Evolutionary conservation across 2,888 invertebrate species (phyloP).

Genomic region (Frankliniella fusca): DNA sequence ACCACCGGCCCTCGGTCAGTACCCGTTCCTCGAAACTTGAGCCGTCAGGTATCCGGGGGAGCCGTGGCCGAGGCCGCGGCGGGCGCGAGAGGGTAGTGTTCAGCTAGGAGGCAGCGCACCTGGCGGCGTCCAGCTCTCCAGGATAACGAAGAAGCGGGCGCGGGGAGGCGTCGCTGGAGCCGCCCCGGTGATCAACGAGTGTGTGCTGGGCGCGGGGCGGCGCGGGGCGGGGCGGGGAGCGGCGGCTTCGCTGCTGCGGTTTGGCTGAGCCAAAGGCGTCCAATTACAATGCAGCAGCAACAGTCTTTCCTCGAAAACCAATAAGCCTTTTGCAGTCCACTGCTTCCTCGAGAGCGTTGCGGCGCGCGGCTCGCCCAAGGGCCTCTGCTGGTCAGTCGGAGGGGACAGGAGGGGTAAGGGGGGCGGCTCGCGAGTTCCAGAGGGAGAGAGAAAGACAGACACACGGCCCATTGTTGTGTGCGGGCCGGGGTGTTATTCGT

Average conservation of each 20-base stretch:
- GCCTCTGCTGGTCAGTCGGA: background rate
- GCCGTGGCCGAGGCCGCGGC: background rate
- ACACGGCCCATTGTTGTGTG: no score
- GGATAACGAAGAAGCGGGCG: background rate
- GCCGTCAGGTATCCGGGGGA: background rate
- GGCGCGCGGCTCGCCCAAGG: background rate
- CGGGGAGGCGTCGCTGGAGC: background rate
- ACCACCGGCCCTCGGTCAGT: background rate
- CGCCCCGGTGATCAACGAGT: background rate
- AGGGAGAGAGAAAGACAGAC: no score
- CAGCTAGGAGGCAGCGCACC: no score
- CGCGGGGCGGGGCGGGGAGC: no score
- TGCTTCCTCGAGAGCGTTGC: background rate
- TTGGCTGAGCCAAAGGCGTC: background rate
- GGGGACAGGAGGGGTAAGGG: no score
- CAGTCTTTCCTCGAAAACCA: conserved; percentile 15
- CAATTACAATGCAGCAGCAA: conserved; percentile 12
- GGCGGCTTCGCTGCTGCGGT: background rate
- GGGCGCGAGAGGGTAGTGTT: background rate
- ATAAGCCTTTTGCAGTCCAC: background rate
- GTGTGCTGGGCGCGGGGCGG: no score
- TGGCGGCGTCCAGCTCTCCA: background rate
- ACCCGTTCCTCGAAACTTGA: conserved; percentile 10
- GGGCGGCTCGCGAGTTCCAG: no score
- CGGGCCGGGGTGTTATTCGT: background rate